Evolutionary conservation across 2,888 invertebrate species (phyloP).

Genomic region (Cylloceria caligata): DNA sequence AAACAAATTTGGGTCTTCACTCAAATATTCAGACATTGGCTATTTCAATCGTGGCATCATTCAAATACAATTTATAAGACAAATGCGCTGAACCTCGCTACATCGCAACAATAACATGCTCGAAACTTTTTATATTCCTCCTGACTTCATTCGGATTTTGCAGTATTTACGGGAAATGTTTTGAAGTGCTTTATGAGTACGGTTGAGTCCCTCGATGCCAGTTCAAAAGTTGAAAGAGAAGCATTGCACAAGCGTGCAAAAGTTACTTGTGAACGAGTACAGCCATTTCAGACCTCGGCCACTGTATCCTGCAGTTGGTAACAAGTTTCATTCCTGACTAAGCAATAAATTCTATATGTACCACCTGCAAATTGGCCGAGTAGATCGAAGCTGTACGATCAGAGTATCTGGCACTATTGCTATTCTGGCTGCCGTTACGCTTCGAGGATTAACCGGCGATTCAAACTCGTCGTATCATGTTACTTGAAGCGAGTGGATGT

Average conservation of each 20-base stretch:
- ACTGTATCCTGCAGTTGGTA: neutral
- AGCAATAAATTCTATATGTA: slow-evolving; percentile 36
- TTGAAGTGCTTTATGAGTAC: slow-evolving; percentile 10
- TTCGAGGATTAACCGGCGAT: slow-evolving; percentile 56
- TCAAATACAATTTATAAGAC: neutral
- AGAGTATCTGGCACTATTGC: slow-evolving; percentile 38
- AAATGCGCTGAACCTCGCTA: neutral
- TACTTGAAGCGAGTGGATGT: slow-evolving; percentile 2
- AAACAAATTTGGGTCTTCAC: neutral
- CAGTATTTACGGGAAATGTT: slow-evolving; percentile 17
- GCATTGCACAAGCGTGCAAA: slow-evolving; percentile 6
- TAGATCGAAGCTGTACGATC: slow-evolving; percentile 55
- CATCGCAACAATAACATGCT: neutral
- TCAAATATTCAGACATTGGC: neutral
- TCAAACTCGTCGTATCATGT: slow-evolving; percentile 50
- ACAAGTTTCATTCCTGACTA: neutral
- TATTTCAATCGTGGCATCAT: neutral
- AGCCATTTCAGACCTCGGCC: neutral
- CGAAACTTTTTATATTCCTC: slow-evolving; percentile 10
- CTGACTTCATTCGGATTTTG: neutral
- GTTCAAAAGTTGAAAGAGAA: slow-evolving; percentile 31
- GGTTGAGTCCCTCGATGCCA: neutral
- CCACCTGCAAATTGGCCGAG: slow-evolving; percentile 62
- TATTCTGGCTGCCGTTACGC: slow-evolving; percentile 45
- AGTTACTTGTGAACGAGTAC: slow-evolving; percentile 23